Evolutionary conservation across 2,888 invertebrate species (phyloP).

Genomic region (Orthosia gracilis): DNA sequence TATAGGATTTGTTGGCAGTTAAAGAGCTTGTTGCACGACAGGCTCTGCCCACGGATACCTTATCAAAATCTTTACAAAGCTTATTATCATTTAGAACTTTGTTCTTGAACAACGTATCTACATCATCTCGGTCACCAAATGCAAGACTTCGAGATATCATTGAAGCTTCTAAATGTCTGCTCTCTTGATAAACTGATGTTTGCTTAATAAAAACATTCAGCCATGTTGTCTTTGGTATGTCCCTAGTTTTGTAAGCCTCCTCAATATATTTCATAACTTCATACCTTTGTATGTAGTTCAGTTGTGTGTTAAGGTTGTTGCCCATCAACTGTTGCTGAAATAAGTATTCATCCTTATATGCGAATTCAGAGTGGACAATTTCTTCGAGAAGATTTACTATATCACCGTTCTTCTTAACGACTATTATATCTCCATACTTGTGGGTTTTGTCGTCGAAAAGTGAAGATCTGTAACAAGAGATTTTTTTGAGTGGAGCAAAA

Average conservation of each 20-base stretch:
- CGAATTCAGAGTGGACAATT: conserved; percentile 73
- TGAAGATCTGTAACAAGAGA: conserved; percentile 75
- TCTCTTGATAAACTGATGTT: conserved; percentile 68
- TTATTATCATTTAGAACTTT: conserved; percentile 61
- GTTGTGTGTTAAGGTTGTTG: conserved; percentile 74
- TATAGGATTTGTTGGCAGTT: background rate
- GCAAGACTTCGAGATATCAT: conserved; percentile 69
- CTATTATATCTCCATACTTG: conserved; percentile 81
- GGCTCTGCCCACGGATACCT: conserved; percentile 75
- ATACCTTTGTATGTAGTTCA: conserved; percentile 63
- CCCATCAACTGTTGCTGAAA: conserved; percentile 74
- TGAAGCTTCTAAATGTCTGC: conserved; percentile 65
- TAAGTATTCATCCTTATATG: conserved; percentile 66
- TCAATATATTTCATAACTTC: conserved; percentile 73
- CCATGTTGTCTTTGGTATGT: conserved; percentile 59
- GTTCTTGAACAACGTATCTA: conserved; percentile 65
- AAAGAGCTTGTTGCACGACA: conserved; percentile 9
- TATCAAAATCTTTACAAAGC: conserved; percentile 79
- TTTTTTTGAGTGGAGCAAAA: background rate
- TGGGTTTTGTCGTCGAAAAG: conserved; percentile 83
- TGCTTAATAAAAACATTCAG: conserved; percentile 70
- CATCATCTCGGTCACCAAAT: conserved; percentile 51
- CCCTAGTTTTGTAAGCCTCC: conserved; percentile 60
- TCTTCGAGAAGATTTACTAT: conserved; percentile 66
- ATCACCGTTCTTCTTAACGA: conserved; percentile 69